Conservation (phyloP, 2,888 invertebrate genomes). For the Xylocampa areola region DNA sequence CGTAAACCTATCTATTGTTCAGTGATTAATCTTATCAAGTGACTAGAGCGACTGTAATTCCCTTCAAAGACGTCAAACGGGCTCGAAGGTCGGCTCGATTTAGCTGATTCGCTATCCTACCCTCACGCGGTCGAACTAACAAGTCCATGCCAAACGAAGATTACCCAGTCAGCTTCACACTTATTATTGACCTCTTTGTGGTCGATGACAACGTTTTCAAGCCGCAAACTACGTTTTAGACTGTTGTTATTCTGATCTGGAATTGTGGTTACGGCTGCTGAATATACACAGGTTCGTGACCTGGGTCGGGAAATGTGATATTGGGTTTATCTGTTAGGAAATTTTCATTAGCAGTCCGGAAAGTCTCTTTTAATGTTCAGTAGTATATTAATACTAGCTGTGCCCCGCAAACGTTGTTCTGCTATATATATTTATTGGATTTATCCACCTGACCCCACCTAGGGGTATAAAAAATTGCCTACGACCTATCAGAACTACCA, state of each 20-base stretch:
- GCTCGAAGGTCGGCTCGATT: constrained; percentile 38
- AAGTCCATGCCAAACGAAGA: constrained; percentile 16
- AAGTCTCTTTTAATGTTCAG: too few relatives aligned
- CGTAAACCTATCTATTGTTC: constrained; percentile 27
- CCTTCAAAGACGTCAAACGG: constrained; percentile 38
- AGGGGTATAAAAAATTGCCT: too few relatives aligned
- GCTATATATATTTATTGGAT: too few relatives aligned
- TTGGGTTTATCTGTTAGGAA: too few relatives aligned
- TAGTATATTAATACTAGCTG: too few relatives aligned
- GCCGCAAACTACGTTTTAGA: constrained; percentile 10
- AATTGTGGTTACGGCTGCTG: too few relatives aligned
- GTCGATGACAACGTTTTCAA: constrained; percentile 3
- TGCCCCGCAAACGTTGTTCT: too few relatives aligned
- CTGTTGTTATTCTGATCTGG: neutral
- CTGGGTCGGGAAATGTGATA: too few relatives aligned
- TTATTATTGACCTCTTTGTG: constrained; percentile 20
- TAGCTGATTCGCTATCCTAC: constrained; percentile 19
- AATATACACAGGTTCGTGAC: too few relatives aligned
- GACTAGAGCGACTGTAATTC: constrained; percentile 35
- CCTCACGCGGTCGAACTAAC: constrained; percentile 15
- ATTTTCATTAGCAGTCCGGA: too few relatives aligned
- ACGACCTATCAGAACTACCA: too few relatives aligned
- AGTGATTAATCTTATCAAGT: constrained; percentile 48
- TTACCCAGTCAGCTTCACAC: constrained; percentile 15
- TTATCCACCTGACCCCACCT: too few relatives aligned